Conservation (phyloP, 1,140 invertebrate species). For the Halyomorpha halys region DNA sequence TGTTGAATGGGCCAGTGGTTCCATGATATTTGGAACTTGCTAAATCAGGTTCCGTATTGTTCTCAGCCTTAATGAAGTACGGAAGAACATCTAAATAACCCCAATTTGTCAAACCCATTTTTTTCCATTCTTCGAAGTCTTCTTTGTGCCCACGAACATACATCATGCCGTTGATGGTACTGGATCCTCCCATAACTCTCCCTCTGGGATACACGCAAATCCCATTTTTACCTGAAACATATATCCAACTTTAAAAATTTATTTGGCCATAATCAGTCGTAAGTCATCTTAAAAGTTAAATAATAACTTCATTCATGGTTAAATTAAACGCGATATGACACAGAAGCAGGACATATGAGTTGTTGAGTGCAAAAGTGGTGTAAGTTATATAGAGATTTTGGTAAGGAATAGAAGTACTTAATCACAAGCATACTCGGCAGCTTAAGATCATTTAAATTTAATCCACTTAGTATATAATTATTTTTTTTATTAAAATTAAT, state of each 20-base stretch:
- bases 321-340: too few species aligned
- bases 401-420: too few species aligned
- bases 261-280: not conserved
- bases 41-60: slow-evolving; percentile 41
- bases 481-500: too few species aligned
- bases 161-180: slow-evolving; percentile 73
- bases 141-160: slow-evolving; percentile 57
- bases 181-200: slow-evolving; percentile 62
- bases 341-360: too few species aligned
- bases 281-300: not conserved
- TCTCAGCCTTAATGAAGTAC: slow-evolving; percentile 47
- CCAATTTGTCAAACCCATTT: slow-evolving; percentile 44
- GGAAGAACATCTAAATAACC: slow-evolving; percentile 46
- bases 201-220: slow-evolving; percentile 57
- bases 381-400: too few species aligned
- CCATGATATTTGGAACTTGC: slow-evolving; percentile 44
- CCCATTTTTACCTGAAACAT: slow-evolving; percentile 3
- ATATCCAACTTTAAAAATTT: not conserved
- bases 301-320: too few species aligned
- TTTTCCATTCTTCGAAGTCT: slow-evolving; percentile 55
- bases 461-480: too few species aligned
- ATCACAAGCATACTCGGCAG: too few species aligned
- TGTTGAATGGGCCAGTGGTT: slow-evolving; percentile 41
- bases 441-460: too few species aligned
- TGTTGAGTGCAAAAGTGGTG: too few species aligned